Evolutionary conservation across 2,797 vertebrate genomes (phyloP).

Genomic region (Eremophila alpestris): DNA sequence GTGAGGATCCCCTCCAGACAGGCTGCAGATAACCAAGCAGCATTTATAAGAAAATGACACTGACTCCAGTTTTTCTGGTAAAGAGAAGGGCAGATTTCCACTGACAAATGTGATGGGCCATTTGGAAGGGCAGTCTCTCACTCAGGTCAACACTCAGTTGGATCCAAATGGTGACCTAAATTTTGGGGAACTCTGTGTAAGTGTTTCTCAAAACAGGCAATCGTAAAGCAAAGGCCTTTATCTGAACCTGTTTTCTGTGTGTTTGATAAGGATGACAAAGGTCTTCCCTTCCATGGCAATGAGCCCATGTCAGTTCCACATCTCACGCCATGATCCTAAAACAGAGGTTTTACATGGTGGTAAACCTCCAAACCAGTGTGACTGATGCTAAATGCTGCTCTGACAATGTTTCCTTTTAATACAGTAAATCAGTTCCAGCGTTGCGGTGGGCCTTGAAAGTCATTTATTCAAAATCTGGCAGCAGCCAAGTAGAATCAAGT

Average conservation of each 20-base stretch:
- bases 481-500: constrained; percentile 23
- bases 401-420: constrained; percentile 2
- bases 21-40: neutral
- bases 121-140: neutral
- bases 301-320: neutral
- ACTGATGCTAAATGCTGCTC: neutral
- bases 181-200: neutral
- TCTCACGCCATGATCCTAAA: neutral
- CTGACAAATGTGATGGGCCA: neutral
- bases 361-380: neutral
- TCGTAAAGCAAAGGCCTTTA: neutral
- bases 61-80: neutral
- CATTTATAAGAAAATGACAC: neutral
- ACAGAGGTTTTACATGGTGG: neutral
- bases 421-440: constrained; percentile 23
- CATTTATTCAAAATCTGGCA: constrained; percentile 50
- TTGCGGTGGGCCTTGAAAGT: constrained; percentile 2
- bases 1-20: neutral
- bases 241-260: neutral
- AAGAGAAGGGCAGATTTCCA: neutral
- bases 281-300: neutral
- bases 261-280: neutral
- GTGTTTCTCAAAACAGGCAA: neutral
- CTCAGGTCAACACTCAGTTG: neutral
- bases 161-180: neutral